These are phyloP conservation scores for Isaurus tuberculatus DNA, from an alignment of 92 coral and sea anemone genomes.

Conservation along the genomic window DNA sequence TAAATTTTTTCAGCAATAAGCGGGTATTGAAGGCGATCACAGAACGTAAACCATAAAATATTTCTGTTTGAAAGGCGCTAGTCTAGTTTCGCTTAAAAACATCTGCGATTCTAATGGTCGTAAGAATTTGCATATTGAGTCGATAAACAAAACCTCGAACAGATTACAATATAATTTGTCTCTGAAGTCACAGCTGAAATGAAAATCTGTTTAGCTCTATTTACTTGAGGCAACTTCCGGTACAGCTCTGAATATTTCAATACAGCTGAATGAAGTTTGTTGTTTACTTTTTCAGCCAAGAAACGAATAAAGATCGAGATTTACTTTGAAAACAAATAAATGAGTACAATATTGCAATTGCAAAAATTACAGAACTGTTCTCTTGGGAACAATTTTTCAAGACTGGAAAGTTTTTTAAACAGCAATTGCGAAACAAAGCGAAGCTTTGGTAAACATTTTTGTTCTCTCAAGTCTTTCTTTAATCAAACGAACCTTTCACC, in stretches of 20 bases:
- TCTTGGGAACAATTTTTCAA: not conserved
- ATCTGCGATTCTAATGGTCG: slow-evolving; percentile 35
- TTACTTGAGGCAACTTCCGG: slow-evolving; percentile 8
- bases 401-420: not conserved
- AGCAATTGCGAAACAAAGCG: not conserved
- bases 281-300: not conserved
- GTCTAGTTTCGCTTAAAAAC: slow-evolving; percentile 6
- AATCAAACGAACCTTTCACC: no score
- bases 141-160: slow-evolving; percentile 4
- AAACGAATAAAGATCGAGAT: not conserved
- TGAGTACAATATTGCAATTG: not conserved
- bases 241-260: not conserved
- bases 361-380: not conserved
- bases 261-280: slow-evolving; percentile 13
- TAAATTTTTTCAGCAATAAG: not conserved
- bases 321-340: not conserved
- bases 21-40: not conserved
- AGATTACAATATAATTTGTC: not conserved
- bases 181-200: slow-evolving; percentile 22
- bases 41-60: not conserved
- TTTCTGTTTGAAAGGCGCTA: slow-evolving; percentile 27
- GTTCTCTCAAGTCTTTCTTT: no score
- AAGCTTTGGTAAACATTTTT: not conserved
- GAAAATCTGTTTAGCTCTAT: slow-evolving; percentile 2
- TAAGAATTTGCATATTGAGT: slow-evolving; percentile 28